Conservation (phyloP, 2,888 invertebrate genomes). For the Platynereis dumerilii region DNA sequence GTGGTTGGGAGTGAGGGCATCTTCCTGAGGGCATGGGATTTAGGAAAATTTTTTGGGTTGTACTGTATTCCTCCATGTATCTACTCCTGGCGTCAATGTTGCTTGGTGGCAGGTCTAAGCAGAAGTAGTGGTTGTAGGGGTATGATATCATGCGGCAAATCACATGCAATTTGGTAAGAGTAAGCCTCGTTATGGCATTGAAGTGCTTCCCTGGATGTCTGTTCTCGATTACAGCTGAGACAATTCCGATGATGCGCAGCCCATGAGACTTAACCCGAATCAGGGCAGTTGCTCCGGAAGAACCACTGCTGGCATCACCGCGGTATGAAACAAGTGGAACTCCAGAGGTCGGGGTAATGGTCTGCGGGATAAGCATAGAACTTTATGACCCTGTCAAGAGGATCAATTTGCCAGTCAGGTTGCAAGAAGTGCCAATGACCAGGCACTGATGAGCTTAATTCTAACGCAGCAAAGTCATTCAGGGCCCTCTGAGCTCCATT, state of each 20-base stretch:
- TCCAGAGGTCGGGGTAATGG: conserved; percentile 38
- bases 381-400: conserved; percentile 43
- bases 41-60: too few relatives aligned
- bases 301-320: conserved; percentile 49
- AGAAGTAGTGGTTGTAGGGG: conserved; percentile 5
- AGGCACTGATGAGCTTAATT: conserved; percentile 45
- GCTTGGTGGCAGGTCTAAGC: conserved; percentile 6
- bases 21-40: too few relatives aligned
- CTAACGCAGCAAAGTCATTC: conserved; percentile 52
- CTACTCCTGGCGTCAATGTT: neutral
- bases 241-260: conserved; percentile 48
- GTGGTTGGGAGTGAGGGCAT: too few relatives aligned
- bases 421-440: conserved; percentile 48
- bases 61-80: too few relatives aligned
- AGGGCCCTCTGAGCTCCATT: conserved; percentile 37
- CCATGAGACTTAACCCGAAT: conserved; percentile 42
- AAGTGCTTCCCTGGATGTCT: conserved; percentile 25
- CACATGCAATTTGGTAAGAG: conserved; percentile 47
- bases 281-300: conserved; percentile 53
- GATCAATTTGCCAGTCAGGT: conserved; percentile 38
- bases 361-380: conserved; percentile 46
- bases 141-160: conserved; percentile 48
- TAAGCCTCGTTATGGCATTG: conserved; percentile 49
- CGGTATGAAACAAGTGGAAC: conserved; percentile 46
- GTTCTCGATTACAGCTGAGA: conserved; percentile 39